Percentiles rank a stretch among this genome's conserved stretches.
phyloP scores from a whole-genome alignment of 2,113 vertebrate genomes.

The Micronycteris hirsuta region DNA sequence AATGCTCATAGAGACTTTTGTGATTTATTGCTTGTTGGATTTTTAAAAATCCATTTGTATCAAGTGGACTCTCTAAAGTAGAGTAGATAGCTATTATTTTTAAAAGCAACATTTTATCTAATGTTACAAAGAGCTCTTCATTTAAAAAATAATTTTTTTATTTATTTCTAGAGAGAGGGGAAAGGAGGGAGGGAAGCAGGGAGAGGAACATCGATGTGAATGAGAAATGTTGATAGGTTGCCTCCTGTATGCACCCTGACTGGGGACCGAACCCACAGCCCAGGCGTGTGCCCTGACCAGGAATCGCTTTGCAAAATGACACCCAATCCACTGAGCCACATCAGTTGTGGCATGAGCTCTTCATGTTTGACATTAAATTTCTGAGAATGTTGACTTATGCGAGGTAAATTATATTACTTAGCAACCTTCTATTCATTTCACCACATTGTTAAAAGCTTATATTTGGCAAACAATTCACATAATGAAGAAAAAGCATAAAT shows the following conservation, averaged over 20 bases:
- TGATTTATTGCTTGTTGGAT: neutral
- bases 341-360: neutral
- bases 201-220: no score
- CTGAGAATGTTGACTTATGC: slow-evolving; percentile 15
- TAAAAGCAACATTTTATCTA: neutral
- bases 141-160: no score
- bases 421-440: neutral
- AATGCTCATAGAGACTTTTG: neutral
- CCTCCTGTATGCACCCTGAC: no score
- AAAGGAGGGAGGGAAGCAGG: no score
- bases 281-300: no score
- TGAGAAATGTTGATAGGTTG: no score
- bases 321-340: no score
- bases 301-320: no score
- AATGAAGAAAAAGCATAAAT: slow-evolving; percentile 22
- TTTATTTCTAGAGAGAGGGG: no score
- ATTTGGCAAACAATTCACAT: neutral
- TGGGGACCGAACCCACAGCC: no score
- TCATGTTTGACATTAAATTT: neutral
- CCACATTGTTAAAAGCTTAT: neutral
- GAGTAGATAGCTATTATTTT: neutral
- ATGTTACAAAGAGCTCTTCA: neutral
- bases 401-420: slow-evolving; percentile 13
- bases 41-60: slow-evolving; percentile 5
- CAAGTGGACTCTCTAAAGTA: neutral